These are phyloP conservation scores for Pachliopta kotzebuea DNA, from an alignment of 2,888 invertebrate species.

Conservation along the genomic window DNA sequence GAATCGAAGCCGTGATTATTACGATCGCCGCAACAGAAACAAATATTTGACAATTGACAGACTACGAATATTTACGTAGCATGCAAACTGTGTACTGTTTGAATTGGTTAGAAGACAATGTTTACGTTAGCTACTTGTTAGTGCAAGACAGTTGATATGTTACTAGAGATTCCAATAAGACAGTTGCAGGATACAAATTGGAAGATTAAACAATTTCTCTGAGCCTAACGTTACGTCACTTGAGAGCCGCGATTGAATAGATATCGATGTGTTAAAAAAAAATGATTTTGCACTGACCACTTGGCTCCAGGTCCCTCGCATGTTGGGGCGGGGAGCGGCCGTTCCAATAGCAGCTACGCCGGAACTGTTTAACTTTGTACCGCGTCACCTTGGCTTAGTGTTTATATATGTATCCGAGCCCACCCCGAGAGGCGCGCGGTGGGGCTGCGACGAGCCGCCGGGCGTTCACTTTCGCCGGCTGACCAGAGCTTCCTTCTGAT, in stretches of 20 bases:
- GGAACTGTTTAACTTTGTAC: constrained; percentile 68
- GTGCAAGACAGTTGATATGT: not conserved
- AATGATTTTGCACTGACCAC: constrained; percentile 73
- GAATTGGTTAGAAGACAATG: constrained; percentile 10
- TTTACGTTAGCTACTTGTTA: constrained; percentile 14
- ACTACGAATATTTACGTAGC: not conserved
- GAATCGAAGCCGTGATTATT: not conserved
- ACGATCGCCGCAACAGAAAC: not conserved
- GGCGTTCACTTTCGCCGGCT: constrained; percentile 57
- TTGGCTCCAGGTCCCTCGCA: constrained; percentile 82
- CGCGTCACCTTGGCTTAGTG: constrained; percentile 49
- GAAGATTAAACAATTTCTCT: not conserved
- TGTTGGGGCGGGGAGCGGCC: constrained; percentile 70
- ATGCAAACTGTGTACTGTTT: constrained; percentile 13
- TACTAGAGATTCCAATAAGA: not conserved
- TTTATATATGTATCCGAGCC: constrained; percentile 61
- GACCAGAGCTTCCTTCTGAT: constrained; percentile 28
- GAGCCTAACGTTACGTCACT: not conserved
- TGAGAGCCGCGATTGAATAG: not conserved
- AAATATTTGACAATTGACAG: constrained; percentile 23
- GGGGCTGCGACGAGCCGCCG: constrained; percentile 33
- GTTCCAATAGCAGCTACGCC: constrained; percentile 61
- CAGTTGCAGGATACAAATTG: no score
- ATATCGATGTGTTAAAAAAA: constrained; percentile 3
- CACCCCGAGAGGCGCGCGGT: constrained; percentile 48